Evolutionary conservation across 2,113 vertebrate genomes (phyloP).

Genomic region (Tachycineta bicolor): DNA sequence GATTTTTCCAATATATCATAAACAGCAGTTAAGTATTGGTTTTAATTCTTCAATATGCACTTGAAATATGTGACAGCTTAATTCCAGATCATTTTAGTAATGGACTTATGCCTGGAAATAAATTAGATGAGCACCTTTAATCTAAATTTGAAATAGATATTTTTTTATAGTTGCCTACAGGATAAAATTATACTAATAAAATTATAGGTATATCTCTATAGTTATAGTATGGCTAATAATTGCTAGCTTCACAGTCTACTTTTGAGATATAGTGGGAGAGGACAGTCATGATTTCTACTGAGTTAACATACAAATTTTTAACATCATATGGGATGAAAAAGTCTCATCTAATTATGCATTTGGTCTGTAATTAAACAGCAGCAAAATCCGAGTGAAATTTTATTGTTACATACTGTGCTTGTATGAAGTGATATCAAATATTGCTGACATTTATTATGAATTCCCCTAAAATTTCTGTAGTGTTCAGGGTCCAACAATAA

Average conservation of each 20-base stretch:
- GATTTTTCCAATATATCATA: neutral
- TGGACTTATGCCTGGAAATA: neutral
- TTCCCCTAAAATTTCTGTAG: neutral
- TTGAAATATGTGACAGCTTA: neutral
- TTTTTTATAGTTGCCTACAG: neutral
- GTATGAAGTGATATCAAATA: neutral
- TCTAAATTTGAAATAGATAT: neutral
- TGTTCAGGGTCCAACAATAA: neutral
- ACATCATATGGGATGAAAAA: neutral
- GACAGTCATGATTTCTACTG: neutral
- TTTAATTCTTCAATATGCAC: neutral
- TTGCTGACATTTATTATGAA: neutral
- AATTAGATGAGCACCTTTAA: neutral
- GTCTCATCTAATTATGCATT: neutral
- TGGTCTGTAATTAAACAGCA: neutral
- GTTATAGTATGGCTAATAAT: neutral
- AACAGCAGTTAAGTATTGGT: neutral
- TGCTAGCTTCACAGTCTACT: neutral
- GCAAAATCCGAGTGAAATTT: neutral
- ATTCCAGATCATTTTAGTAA: neutral
- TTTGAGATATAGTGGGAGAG: neutral
- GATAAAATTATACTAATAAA: neutral
- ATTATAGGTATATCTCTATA: neutral
- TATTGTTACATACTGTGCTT: neutral
- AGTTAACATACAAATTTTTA: neutral